Conservation (phyloP, 2,113 vertebrate genomes). For the Epinephelus moara region DNA sequence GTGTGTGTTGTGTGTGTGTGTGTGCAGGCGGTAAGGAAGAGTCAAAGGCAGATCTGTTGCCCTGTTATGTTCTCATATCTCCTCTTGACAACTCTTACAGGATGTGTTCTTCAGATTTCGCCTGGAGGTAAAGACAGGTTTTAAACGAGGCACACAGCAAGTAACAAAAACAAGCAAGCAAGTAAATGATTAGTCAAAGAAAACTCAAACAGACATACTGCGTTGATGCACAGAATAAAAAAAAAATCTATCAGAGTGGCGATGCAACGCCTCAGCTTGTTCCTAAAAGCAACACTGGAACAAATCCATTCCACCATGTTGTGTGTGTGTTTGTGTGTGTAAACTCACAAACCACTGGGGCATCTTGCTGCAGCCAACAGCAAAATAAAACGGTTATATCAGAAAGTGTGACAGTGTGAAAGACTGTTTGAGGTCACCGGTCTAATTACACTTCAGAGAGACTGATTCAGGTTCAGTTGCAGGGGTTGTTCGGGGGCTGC, state of each 20-base stretch:
- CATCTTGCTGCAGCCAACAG: constrained; percentile 18
- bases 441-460: constrained; percentile 80
- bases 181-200: constrained; percentile 35
- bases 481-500: constrained; percentile 50
- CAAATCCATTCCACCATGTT: not conserved
- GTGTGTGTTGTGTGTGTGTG: constrained; percentile 42
- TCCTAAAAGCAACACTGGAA: constrained; percentile 6
- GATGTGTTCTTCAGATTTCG: constrained; percentile 64
- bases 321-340: constrained; percentile 18
- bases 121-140: constrained; percentile 63
- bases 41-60: constrained; percentile 66
- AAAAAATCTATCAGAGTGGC: not conserved
- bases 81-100: constrained; percentile 60
- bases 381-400: constrained; percentile 66
- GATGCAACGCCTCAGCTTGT: constrained; percentile 1
- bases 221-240: not conserved
- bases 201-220: constrained; percentile 20
- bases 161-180: constrained; percentile 17
- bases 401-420: constrained; percentile 66
- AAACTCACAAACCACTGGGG: constrained; percentile 10
- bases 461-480: constrained; percentile 67
- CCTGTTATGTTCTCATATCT: constrained; percentile 64
- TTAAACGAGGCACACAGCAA: constrained; percentile 45
- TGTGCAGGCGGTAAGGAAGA: constrained; percentile 26
- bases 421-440: constrained; percentile 67